Evolutionary conservation across 2,888 invertebrate species (phyloP), one percentile per base, ranked within the genome.

Genomic region (Apotomis capreana): DNA sequence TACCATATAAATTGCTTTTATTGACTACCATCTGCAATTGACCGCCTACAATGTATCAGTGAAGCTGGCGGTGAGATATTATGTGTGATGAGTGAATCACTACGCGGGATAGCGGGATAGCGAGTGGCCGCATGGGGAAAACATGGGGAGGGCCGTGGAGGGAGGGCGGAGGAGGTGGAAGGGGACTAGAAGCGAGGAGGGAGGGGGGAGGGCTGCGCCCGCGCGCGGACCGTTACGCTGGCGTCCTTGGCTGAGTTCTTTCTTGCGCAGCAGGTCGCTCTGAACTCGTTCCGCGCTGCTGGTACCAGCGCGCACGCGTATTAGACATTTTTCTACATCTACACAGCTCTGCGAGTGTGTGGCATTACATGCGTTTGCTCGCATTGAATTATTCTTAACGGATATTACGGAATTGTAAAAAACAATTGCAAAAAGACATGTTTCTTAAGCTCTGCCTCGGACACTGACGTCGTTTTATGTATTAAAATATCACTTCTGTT

Each of bases 181-280:
- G 71, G 73, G 68, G 76, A 26, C 12, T 36, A 49, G 61, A 36
- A 46, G 40, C 3, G 59, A 13, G 64, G 64, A 61, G 60, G 71
- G 70, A 72, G 71, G 70, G 75, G 70, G 71, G 62, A 75, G 74
- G 71, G 73, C 63, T 67, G 67, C 74, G 75, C 74, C 75, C 78
- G 77, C 74, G 77, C 80, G 77, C 80, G 80, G 81, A 89, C 92
- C 92, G 92, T 93, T 93, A 93, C 89, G 85, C 81, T 85, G 86
- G 91, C 92, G 92, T 92, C 92, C 92, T 93, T 93, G 92, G 92
- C 92, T 93, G 92, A 92, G 92, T 92, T 92, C 91, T 92, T 90
- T 90, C 90, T 89, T 86, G 89, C 88, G 78, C 90, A 89, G 90
- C 91, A 91, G 91, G 89, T 89, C 89, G 87, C 79, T 85, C 83